Evolutionary conservation across 2,113 vertebrate genomes (phyloP).

Genomic region (Potamarius usumacintae): DNA sequence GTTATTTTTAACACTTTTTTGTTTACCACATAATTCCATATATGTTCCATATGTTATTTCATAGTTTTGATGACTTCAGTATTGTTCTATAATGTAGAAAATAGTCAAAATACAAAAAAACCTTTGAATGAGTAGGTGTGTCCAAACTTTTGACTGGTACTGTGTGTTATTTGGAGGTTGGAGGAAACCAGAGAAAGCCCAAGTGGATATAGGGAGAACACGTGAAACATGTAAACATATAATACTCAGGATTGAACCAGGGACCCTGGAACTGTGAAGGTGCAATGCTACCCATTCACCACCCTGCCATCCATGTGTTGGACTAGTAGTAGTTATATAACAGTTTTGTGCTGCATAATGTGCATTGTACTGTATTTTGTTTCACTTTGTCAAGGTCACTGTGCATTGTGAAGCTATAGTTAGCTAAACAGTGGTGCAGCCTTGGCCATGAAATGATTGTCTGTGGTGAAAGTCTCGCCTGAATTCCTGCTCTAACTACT

Average conservation of each 20-base stretch:
- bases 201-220: not conserved
- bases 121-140: no score
- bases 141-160: no score
- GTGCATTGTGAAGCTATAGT: not conserved
- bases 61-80: no score
- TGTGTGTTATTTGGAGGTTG: not conserved
- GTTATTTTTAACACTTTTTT: no score
- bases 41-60: no score
- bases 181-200: not conserved
- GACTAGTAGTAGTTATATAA: not conserved
- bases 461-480: not conserved
- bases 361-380: not conserved
- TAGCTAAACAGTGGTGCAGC: not conserved
- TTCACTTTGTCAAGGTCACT: not conserved
- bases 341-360: not conserved
- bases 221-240: not conserved
- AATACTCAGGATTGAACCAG: not conserved
- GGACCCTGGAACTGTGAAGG: not conserved
- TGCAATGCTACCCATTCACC: not conserved
- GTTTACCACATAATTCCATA: no score
- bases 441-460: not conserved
- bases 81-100: no score
- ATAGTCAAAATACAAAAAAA: no score
- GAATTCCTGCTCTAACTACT: constrained; percentile 2
- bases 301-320: not conserved